These are phyloP conservation scores for Drosophila paramelanica DNA, from an alignment of 2,888 invertebrate species.

Conservation along the genomic window DNA sequence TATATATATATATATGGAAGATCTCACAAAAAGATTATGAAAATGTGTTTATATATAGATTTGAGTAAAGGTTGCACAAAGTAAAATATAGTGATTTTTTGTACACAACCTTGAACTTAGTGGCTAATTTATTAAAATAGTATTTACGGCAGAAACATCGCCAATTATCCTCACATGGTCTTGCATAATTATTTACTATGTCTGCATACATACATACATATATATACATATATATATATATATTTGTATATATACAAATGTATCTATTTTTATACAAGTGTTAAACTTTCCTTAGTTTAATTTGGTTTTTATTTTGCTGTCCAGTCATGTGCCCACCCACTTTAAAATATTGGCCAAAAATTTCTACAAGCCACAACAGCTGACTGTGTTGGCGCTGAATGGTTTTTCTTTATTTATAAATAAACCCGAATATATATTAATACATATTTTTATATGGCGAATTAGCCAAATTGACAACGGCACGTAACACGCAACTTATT, in stretches of 20 bases:
- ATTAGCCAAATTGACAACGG: slow-evolving; percentile 53
- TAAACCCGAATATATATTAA: slow-evolving; percentile 46
- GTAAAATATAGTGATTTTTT: not conserved
- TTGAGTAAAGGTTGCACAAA: not conserved
- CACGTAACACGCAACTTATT: slow-evolving; percentile 30
- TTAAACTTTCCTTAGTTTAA: slow-evolving; percentile 18
- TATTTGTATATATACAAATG: not conserved
- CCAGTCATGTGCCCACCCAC: slow-evolving; percentile 50
- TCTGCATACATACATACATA: no score
- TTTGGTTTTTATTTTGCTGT: slow-evolving; percentile 9
- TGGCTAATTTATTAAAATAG: slow-evolving; percentile 12
- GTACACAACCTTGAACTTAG: not conserved
- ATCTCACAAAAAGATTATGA: not conserved
- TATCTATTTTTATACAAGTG: not conserved
- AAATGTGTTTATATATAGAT: not conserved
- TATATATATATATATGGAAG: no score
- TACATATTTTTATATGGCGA: slow-evolving; percentile 54
- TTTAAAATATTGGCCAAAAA: slow-evolving; percentile 15
- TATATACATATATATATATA: no score
- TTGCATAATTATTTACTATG: slow-evolving; percentile 23
- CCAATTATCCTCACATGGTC: slow-evolving; percentile 12
- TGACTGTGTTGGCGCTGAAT: slow-evolving; percentile 55
- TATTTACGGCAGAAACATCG: not conserved
- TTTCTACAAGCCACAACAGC: slow-evolving; percentile 65
- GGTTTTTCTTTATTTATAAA: slow-evolving; percentile 59